A percentile compares a stretch with the other conserved stretches of the same genome.
phyloP scores from a whole-genome alignment of 2,797 vertebrate genomes.

The Carduelis carduelis region DNA sequence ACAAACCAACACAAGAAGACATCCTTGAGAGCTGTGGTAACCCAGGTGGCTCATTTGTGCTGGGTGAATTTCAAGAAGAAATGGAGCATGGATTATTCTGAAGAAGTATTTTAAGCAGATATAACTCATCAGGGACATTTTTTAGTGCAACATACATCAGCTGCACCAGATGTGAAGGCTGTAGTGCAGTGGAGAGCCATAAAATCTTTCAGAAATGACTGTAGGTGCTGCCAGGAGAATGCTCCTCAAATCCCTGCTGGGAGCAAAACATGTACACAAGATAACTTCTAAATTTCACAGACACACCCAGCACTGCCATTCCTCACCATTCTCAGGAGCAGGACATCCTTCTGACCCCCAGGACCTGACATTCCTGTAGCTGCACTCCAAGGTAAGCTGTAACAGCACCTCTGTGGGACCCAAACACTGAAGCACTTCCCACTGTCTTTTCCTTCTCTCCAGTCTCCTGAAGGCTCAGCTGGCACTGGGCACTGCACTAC shows the following conservation, averaged over 20 bases:
- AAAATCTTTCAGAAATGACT: neutral
- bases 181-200: neutral
- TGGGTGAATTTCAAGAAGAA: neutral
- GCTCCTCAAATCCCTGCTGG: neutral
- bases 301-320: neutral
- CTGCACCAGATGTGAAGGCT: constrained; percentile 3
- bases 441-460: neutral
- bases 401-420: constrained; percentile 70
- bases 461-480: neutral
- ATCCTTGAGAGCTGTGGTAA: neutral
- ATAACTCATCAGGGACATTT: constrained; percentile 15
- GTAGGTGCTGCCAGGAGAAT: neutral
- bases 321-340: neutral
- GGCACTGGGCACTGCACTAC: neutral
- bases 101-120: neutral
- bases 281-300: neutral
- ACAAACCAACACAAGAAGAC: neutral
- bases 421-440: constrained; percentile 75
- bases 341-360: neutral
- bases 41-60: neutral
- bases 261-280: neutral
- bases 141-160: neutral
- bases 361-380: neutral
- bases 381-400: neutral
- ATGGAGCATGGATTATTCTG: neutral